phyloP scores from a whole-genome alignment of 2,888 invertebrate species.

The Conops quadrifasciatus region DNA sequence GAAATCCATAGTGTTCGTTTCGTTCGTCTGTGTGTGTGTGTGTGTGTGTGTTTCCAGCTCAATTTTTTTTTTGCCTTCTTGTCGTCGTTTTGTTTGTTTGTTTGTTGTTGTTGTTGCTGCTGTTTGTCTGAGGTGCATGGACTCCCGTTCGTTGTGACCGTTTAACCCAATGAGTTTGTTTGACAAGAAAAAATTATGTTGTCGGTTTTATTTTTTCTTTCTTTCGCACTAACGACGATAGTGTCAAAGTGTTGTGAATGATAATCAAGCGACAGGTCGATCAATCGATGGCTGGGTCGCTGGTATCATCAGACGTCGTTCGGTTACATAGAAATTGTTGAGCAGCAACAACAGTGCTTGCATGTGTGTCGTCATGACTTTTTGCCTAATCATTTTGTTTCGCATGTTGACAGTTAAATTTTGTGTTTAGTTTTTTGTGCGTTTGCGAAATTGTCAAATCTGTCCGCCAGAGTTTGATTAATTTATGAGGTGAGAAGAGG shows the following conservation, averaged over 20 bases:
- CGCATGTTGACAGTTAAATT: constrained; percentile 29
- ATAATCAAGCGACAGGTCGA: background rate
- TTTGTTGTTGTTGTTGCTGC: too few species aligned
- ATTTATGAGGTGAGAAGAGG: constrained; percentile 3
- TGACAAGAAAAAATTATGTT: constrained; percentile 32
- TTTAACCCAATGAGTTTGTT: constrained; percentile 33
- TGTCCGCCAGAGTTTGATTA: background rate
- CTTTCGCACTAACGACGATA: too few species aligned
- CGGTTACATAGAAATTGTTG: too few species aligned
- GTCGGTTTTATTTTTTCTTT: background rate
- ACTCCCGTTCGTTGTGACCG: constrained; percentile 15
- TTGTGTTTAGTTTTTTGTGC: constrained; percentile 16
- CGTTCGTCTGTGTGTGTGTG: background rate
- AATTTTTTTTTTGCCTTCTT: too few species aligned
- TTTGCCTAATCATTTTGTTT: constrained; percentile 21
- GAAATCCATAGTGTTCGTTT: background rate
- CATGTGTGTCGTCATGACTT: background rate
- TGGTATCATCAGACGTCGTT: too few species aligned
- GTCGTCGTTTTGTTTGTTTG: too few species aligned
- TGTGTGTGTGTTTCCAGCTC: background rate
- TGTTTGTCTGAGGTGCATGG: too few species aligned
- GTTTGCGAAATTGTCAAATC: constrained; percentile 5
- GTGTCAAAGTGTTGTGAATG: constrained; percentile 11
- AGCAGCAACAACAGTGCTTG: too few species aligned
- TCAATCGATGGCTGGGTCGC: background rate